Base-by-base conservation (phyloP, 2,797 vertebrate genomes). In the Malacoraja senta region DNA sequence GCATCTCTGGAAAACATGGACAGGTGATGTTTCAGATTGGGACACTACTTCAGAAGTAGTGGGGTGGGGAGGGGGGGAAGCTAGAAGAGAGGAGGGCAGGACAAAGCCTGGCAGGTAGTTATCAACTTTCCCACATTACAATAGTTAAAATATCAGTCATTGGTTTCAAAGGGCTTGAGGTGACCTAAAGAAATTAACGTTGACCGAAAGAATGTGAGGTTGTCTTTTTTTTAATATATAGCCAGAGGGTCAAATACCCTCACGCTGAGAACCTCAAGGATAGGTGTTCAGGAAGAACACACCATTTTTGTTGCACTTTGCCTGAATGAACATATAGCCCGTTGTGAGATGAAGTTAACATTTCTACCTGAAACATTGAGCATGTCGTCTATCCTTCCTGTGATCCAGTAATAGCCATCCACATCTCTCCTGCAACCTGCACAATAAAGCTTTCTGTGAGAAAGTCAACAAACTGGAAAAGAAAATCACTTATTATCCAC, bases 321-420 rank as follows among this genome's bases (percentile, higher is more conserved):
- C 63, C 61, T 86, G n/a, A 35, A 35, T 8, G 65, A 88, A 68
- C n/a, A 35, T 61, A 84, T 7, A 84, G 26, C 1, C 44, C 8
- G 12, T 19, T 32, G 7, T 21, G 80, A 84, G 58, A 61, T 24
- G 24, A 26, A 17, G 29, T n/a, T 63, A 86, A 44, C 1, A 24
- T 88, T 12, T 32, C 94, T 95, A 97, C 97, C 97, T 95, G 97
- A 98, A 93, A 97, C 96, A 13, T 98, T 98, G 93, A 98, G 95
- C 97, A 98, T 97, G 95, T 98, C 97, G 65, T 98, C 97, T 93
- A 97, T 97, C 93, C 97, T 95, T 86, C 97, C 97, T 8, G 97
- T 98, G 94, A 97, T 97, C 97, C 97, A 98, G 95, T 96, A 97
- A 95, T 98, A 98, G 3, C 97, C 97, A 19, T 98, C 97, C 94